Evolutionary conservation across 2,797 vertebrate species (phyloP), one percentile per base, ranked within the genome.

Genomic region (Lepidocolaptes lacrymiger): DNA sequence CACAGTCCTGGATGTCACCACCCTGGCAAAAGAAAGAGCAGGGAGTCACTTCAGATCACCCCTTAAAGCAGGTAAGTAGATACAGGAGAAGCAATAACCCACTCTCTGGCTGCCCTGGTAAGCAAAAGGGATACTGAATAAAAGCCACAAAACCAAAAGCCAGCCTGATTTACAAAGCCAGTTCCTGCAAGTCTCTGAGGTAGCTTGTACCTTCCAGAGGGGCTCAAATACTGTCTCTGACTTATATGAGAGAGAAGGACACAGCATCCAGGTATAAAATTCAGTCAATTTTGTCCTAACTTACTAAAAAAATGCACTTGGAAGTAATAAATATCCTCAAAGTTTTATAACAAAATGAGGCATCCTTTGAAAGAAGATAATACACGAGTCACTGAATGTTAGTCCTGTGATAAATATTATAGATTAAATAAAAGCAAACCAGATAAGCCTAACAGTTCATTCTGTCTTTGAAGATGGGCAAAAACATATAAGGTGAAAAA

Each of bases 21-120:
- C 96, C 97, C 99, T 99, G 97, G 12, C 52, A 58, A 84, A 68
- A 43, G 54, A 80, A 80, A 66, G n/a, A 83, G 93, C 27, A 26
- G 51, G 78, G 44, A 91, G 41, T 67, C 63, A 89, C 10, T 43
- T 69, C 44, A 69, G 16, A 73, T 39, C 55, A 41, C 4, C 19
- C 39, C 88, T 58, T 6, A 12, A 16, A 62, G 85, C 48, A 74
- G 21, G 3, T 24, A 63, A 67, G 36, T 27, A 49, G 58, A 48
- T 8, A 37, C 56, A 49, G 28, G 7, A 87, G 48, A 72, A 93
- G 76, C 61, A 93, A 4, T 19, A 58, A 54, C 11, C 8, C 22
- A 4, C 18, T 15, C 28, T 39, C 66, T 75, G 69, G 54, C 44
- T 43, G n/a, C 7, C 51, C 34, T 27, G 30, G 34, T 39, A 75